phyloP scores from a whole-genome alignment of 1,140 invertebrate species.

The Thaumetopoea pityocampa region DNA sequence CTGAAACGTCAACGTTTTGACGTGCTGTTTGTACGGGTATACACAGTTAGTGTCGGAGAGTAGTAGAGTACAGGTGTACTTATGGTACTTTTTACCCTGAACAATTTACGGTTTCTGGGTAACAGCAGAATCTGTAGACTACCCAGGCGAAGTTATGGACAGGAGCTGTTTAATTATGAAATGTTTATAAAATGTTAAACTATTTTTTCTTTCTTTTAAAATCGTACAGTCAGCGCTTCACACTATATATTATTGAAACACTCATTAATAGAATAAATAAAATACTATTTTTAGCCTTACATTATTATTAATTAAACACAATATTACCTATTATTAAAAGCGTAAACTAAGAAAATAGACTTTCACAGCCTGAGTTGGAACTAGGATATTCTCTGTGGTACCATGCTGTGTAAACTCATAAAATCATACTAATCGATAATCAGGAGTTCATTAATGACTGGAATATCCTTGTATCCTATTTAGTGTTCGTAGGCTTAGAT shows the following conservation, averaged over 20 bases:
- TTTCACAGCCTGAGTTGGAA: constrained; percentile 44
- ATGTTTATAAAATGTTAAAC: too few species aligned
- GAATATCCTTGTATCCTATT: constrained; percentile 1
- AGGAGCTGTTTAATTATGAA: too few species aligned
- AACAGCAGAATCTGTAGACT: too few species aligned
- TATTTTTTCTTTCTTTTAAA: too few species aligned
- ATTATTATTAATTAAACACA: neutral
- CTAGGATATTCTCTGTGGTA: constrained; percentile 22
- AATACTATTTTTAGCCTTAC: neutral
- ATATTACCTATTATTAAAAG: constrained; percentile 26
- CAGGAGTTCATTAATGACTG: neutral
- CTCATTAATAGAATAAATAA: constrained; percentile 11
- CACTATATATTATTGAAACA: constrained; percentile 18
- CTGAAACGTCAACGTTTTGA: too few species aligned
- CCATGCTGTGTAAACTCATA: constrained; percentile 14
- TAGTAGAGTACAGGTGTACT: too few species aligned
- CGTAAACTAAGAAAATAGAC: constrained; percentile 32
- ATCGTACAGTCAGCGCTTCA: constrained; percentile 55
- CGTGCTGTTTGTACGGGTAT: too few species aligned
- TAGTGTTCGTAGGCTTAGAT: too few species aligned
- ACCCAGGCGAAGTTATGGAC: too few species aligned
- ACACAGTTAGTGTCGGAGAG: too few species aligned
- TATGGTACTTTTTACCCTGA: too few species aligned
- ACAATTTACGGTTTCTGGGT: too few species aligned
- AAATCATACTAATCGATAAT: constrained; percentile 2